These are phyloP conservation scores for Osedax frankpressi DNA, from an alignment of 2,888 invertebrate genomes.

Conservation along the genomic window DNA sequence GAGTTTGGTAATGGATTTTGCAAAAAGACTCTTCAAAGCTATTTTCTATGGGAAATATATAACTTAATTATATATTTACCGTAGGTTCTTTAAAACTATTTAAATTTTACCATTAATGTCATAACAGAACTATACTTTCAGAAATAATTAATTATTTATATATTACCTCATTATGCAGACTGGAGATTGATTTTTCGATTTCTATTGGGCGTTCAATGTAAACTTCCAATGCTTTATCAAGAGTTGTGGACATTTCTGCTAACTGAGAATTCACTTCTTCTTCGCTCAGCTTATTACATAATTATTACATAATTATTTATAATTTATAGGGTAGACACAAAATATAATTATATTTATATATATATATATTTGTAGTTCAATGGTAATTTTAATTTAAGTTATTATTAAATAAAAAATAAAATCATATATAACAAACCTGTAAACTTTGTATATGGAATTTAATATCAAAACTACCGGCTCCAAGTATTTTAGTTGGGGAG, in stretches of 20 bases:
- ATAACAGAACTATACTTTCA: no score
- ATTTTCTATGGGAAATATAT: no score
- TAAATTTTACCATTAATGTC: no score
- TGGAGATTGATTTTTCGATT: background rate
- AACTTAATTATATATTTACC: no score
- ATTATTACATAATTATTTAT: background rate
- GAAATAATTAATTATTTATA: background rate
- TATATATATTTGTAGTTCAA: no score
- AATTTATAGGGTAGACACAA: background rate
- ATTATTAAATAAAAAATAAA: background rate
- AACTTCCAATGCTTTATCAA: background rate
- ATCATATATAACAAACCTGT: background rate
- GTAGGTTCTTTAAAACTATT: no score
- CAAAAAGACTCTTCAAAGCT: no score
- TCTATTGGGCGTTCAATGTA: background rate
- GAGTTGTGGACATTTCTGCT: background rate
- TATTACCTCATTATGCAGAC: background rate
- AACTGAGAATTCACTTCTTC: background rate
- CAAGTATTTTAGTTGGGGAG: background rate
- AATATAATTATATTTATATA: no score
- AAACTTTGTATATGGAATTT: background rate
- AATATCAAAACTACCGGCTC: background rate
- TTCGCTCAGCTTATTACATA: background rate
- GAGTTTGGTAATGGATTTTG: no score
- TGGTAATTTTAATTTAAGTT: no score